phyloP scores from a whole-genome alignment of 2,113 vertebrate species.

The Heterotis niloticus region DNA sequence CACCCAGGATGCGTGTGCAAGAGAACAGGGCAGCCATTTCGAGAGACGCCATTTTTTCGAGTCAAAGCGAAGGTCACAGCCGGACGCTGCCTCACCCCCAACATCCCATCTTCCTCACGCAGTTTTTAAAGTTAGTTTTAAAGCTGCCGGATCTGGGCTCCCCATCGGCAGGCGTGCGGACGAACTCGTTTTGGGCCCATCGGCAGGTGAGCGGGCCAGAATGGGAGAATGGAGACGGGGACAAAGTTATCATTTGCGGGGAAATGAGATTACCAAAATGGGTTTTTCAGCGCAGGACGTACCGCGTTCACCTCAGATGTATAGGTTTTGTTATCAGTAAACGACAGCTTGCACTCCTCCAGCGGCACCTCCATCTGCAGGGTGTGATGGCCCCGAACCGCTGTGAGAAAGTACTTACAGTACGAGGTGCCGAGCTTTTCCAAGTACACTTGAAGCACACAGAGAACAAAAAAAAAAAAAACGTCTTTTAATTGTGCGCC shows the following conservation, averaged over 20 bases:
- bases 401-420: not conserved
- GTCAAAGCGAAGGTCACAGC: not conserved
- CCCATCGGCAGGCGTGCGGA: not conserved
- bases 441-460: conserved; percentile 21
- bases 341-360: conserved; percentile 46
- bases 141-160: conserved; percentile 7
- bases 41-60: not conserved
- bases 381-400: conserved; percentile 20
- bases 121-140: not conserved
- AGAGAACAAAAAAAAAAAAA: not conserved
- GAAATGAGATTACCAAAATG: conserved; percentile 56
- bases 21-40: not conserved
- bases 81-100: not conserved
- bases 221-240: conserved; percentile 67
- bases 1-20: not conserved
- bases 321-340: conserved; percentile 67
- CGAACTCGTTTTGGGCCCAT: not conserved
- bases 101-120: not conserved
- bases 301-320: conserved; percentile 60
- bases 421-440: conserved; percentile 13
- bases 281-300: conserved; percentile 54
- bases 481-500: conserved; percentile 24
- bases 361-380: conserved; percentile 10
- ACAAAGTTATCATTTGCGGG: conserved; percentile 61
- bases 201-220: conserved; percentile 43